These are phyloP conservation scores for Ricordea florida DNA, from an alignment of 92 coral and sea anemone species.

Conservation along the genomic window DNA sequence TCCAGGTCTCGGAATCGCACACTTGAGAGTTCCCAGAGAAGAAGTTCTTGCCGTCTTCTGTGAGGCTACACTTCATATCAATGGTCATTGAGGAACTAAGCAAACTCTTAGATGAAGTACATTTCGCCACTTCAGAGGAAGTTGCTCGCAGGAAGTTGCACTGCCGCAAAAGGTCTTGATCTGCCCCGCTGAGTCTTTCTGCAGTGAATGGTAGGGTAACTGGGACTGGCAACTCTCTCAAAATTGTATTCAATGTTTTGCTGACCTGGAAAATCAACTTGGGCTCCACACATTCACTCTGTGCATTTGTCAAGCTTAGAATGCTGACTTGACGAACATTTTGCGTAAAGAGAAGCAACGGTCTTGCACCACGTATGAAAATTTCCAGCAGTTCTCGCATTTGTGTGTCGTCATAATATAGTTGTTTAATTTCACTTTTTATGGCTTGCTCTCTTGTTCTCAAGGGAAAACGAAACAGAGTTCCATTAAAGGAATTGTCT, in stretches of 20 bases:
- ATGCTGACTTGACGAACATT: slow-evolving; percentile 70
- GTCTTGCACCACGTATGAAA: slow-evolving; percentile 66
- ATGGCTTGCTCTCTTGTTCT: slow-evolving; percentile 73
- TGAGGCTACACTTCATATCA: slow-evolving; percentile 9
- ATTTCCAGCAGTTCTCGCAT: slow-evolving; percentile 62
- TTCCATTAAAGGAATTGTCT: slow-evolving; percentile 67
- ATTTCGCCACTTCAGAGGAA: slow-evolving; percentile 1
- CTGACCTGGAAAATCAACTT: slow-evolving; percentile 57
- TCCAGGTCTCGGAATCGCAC: slow-evolving; percentile 42
- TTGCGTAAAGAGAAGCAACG: slow-evolving; percentile 82
- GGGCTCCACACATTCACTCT: slow-evolving; percentile 28
- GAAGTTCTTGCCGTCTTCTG: slow-evolving; percentile 34
- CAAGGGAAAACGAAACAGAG: slow-evolving; percentile 87
- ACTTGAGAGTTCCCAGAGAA: background rate
- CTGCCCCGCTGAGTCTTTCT: slow-evolving; percentile 11
- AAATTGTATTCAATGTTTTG: slow-evolving; percentile 44
- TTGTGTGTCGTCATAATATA: slow-evolving; percentile 60
- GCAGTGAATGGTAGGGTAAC: slow-evolving; percentile 9
- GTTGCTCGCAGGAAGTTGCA: slow-evolving; percentile 66
- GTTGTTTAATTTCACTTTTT: slow-evolving; percentile 73
- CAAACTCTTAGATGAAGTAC: background rate
- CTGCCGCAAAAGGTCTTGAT: slow-evolving; percentile 51
- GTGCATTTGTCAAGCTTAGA: slow-evolving; percentile 42
- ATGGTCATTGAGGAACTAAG: slow-evolving; percentile 54
- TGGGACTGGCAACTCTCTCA: slow-evolving; percentile 56